Base-by-base conservation (phyloP, 2,888 invertebrate species). In the Phyto melanocephala region DNA sequence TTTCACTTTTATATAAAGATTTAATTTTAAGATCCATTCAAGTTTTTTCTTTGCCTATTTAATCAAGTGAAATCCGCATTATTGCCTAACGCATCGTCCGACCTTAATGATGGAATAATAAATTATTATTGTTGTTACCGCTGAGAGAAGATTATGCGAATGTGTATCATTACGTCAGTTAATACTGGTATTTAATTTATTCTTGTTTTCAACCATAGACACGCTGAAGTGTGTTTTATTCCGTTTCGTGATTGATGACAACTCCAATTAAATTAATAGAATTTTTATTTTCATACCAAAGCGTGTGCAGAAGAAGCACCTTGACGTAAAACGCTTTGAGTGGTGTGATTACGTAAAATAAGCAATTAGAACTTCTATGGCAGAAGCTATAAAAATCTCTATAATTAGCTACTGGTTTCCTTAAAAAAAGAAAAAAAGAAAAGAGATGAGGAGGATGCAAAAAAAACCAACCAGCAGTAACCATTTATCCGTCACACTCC, bases 391-490 rank as follows among this genome's bases (percentile, higher is more conserved):
- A 72, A n/a, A 79, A 80, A 67, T 52, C 60, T 80, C 67, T 60
- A 72, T 24, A 62, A 74, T 74, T 17, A 68, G 72, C 79, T 80
- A 80, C 79, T 80, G 79, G 40, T 45, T 62, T 60, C 37, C 8
- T 35, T 47, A 28, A 28, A 28, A 6, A 5, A 28, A 28, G 6
- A 28, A 6, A 5, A 28, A 28, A 28, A 28, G 4, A 3, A 28
- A 28, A 28, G 4, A 28, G 4, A 3, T 5, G 6, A 28, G 4
- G 6, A 28, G 28, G 28, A 28, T 28, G 20, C 3, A 20, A 54
- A 42, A 74, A 13, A 28, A 62, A 42, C 22, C 10, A 33, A 17
- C 2, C 15, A 33, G 17, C 15, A 11, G 8, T 52, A 65, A 45
- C 24, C 56, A 56, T 65, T 65, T 67, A 62, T 40, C 22, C 5